phyloP scores from a whole-genome alignment of 2,797 vertebrate genomes.

The Peromyscus aztecus region DNA sequence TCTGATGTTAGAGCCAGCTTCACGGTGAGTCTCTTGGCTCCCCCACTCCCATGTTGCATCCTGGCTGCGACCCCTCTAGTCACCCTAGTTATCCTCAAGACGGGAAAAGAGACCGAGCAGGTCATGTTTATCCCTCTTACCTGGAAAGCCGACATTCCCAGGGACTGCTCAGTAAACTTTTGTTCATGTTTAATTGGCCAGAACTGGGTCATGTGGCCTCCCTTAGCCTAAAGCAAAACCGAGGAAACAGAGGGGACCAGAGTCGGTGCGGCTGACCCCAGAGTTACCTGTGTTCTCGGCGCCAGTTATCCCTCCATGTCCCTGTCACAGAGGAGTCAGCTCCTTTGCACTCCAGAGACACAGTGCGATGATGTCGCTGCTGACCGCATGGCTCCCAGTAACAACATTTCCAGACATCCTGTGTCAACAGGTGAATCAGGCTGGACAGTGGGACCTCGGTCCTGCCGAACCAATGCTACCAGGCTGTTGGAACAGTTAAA shows the following conservation, averaged over 20 bases:
- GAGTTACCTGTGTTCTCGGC: not conserved
- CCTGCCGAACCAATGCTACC: not conserved
- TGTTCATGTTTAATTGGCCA: constrained; percentile 22
- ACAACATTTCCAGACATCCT: not conserved
- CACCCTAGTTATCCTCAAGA: not conserved
- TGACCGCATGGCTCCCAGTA: not conserved
- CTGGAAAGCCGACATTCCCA: constrained; percentile 29
- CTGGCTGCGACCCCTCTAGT: not conserved
- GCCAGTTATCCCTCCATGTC: not conserved
- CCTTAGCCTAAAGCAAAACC: not conserved
- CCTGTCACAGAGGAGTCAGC: not conserved
- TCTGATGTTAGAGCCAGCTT: not conserved
- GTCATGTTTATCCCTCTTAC: not conserved
- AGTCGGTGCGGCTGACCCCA: not conserved
- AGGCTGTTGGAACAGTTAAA: not conserved
- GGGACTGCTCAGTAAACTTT: not conserved
- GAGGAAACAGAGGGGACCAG: not conserved
- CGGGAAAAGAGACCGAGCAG: not conserved
- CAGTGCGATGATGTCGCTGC: not conserved
- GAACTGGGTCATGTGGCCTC: constrained; percentile 1
- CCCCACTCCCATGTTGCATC: not conserved
- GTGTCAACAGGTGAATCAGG: not conserved
- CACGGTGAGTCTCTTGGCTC: not conserved
- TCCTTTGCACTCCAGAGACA: not conserved
- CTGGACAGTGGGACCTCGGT: not conserved